Evolutionary conservation across 2,113 vertebrate species (phyloP).

Genomic region (Benitochromis conjunctus): DNA sequence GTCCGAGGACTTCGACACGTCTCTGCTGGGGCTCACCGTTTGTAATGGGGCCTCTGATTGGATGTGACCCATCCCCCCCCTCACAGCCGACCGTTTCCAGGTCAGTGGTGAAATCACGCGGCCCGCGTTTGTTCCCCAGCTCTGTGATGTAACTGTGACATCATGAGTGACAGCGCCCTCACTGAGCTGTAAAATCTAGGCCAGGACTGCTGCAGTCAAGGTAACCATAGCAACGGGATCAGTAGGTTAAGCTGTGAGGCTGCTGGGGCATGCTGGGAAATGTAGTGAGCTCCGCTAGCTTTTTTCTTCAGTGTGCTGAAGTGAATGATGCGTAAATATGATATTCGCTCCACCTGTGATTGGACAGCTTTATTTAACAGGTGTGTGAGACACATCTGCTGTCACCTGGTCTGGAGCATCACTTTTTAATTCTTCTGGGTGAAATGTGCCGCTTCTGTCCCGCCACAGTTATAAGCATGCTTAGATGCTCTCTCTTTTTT

Average conservation of each 20-base stretch:
- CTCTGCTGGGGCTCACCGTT: background rate
- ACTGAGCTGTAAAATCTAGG: slow-evolving; percentile 16
- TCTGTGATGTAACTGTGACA: background rate
- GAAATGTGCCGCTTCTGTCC: too few species aligned
- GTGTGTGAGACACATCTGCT: background rate
- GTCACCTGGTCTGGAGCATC: too few species aligned
- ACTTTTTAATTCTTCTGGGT: too few species aligned
- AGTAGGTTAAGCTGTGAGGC: background rate
- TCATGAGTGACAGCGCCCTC: background rate
- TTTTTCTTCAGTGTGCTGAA: background rate
- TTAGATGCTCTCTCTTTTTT: too few species aligned
- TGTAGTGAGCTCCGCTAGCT: background rate
- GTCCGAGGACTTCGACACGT: background rate
- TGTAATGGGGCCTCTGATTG: background rate
- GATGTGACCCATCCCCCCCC: background rate
- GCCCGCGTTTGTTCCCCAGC: background rate
- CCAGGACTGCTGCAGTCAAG: background rate
- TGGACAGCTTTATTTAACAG: fast-evolving
- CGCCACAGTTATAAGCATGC: too few species aligned
- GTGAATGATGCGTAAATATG: background rate
- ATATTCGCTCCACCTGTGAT: too few species aligned
- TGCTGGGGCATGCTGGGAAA: slow-evolving; percentile 30
- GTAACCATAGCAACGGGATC: slow-evolving; percentile 24
- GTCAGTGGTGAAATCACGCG: background rate
- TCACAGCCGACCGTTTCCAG: background rate